phyloP scores from a whole-genome alignment of 2,797 vertebrate genomes.

The Enteromius thamalakanensis region DNA sequence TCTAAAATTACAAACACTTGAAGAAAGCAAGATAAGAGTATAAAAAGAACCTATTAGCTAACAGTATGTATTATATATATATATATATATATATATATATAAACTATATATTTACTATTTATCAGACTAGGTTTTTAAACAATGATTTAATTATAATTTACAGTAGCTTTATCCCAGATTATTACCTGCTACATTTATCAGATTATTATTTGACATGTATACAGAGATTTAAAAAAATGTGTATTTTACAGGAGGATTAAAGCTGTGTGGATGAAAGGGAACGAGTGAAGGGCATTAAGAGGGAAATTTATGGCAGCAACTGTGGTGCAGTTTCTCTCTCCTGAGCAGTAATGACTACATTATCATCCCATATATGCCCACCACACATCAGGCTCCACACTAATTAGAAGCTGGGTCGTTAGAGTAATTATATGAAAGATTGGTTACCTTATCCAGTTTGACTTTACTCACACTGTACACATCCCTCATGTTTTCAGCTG shows the following conservation, averaged over 20 bases:
- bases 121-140: background rate
- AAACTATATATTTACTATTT: background rate
- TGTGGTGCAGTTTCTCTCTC: constrained; percentile 45
- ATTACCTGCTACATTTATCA: background rate
- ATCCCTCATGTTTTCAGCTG: constrained; percentile 53
- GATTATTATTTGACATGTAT: constrained; percentile 51
- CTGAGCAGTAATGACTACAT: constrained; percentile 54
- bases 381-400: constrained; percentile 49
- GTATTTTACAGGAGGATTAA: constrained; percentile 68
- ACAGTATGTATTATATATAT: too few relatives aligned
- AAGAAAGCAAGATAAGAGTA: background rate
- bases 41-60: background rate
- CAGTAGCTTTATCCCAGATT: background rate
- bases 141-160: background rate
- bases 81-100: too few relatives aligned
- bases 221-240: constrained; percentile 66
- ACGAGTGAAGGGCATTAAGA: constrained; percentile 61
- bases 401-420: constrained; percentile 60
- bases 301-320: constrained; percentile 20
- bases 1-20: background rate
- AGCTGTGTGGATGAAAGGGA: constrained; percentile 60
- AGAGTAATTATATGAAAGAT: constrained; percentile 61
- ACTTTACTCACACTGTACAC: constrained; percentile 55
- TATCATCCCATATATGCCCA: constrained; percentile 51
- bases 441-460: constrained; percentile 57